Evolutionary conservation across 2,888 invertebrate species (phyloP).

Genomic region (Diploptera punctata): DNA sequence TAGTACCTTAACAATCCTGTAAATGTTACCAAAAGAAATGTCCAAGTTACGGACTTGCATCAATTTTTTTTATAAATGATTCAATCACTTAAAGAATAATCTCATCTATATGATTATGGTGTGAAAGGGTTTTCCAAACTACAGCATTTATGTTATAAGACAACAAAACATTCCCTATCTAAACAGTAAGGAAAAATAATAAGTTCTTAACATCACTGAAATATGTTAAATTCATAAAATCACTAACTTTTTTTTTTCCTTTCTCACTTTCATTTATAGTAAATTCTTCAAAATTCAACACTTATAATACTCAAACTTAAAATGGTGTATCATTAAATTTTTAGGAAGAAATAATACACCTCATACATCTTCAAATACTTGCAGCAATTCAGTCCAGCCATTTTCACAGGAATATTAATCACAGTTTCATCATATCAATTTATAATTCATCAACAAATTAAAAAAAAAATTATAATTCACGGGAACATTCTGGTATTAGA

Average conservation of each 20-base stretch:
- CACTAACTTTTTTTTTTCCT: neutral
- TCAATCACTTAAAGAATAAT: neutral
- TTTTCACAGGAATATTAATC: too few species aligned
- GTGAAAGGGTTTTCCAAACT: neutral
- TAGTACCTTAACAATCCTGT: too few species aligned
- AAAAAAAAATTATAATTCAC: neutral
- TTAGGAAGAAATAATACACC: neutral
- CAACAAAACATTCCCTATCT: constrained; percentile 4
- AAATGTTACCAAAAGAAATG: too few species aligned
- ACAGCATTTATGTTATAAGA: neutral
- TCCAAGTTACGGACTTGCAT: too few species aligned
- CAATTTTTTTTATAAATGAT: neutral
- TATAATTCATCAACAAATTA: neutral
- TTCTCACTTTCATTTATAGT: neutral
- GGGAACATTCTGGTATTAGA: neutral
- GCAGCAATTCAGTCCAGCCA: neutral
- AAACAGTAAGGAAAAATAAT: neutral
- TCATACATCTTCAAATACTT: neutral
- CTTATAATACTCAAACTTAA: neutral
- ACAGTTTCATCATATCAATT: neutral
- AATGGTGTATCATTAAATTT: neutral
- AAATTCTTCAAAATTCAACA: neutral
- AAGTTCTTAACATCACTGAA: neutral
- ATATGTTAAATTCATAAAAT: neutral
- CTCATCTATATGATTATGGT: neutral